phyloP scores from a whole-genome alignment of 2,888 invertebrate species.

The Agriotes lineatus region DNA sequence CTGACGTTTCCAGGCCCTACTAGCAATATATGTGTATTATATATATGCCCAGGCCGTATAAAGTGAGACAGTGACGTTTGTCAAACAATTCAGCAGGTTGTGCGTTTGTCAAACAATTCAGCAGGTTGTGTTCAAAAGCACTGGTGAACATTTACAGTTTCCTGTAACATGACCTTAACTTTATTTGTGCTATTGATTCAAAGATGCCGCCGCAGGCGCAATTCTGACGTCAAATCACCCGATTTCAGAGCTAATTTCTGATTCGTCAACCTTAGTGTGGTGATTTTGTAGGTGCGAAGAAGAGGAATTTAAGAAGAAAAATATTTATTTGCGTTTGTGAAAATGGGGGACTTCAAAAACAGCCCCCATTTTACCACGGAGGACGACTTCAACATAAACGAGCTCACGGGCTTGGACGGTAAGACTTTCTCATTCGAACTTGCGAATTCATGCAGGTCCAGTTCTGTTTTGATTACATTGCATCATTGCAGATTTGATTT shows the following conservation, averaged over 20 bases:
- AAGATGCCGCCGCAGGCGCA: conserved; percentile 38
- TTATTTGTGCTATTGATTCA: not conserved
- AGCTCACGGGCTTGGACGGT: conserved; percentile 80
- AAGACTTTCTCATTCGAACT: conserved; percentile 53
- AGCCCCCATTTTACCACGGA: conserved; percentile 64
- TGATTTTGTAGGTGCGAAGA: conserved; percentile 53
- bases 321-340: conserved; percentile 45
- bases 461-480: too few species aligned
- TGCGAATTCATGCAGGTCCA: too few species aligned
- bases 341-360: conserved; percentile 62
- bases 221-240: conserved; percentile 73
- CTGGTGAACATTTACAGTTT: too few species aligned
- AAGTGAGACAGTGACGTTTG: too few species aligned
- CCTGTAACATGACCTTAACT: too few species aligned
- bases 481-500: conserved; percentile 72
- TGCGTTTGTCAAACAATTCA: too few species aligned
- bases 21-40: too few species aligned
- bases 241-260: conserved; percentile 67
- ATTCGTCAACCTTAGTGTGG: conserved; percentile 68
- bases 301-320: not conserved
- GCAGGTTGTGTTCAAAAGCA: too few species aligned
- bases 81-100: too few species aligned
- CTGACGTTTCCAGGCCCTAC: too few species aligned
- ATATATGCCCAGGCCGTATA: too few species aligned
- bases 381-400: conserved; percentile 76